Base-by-base conservation (phyloP, 2,797 vertebrate genomes). In the Melanotaenia maccullochi region DNA sequence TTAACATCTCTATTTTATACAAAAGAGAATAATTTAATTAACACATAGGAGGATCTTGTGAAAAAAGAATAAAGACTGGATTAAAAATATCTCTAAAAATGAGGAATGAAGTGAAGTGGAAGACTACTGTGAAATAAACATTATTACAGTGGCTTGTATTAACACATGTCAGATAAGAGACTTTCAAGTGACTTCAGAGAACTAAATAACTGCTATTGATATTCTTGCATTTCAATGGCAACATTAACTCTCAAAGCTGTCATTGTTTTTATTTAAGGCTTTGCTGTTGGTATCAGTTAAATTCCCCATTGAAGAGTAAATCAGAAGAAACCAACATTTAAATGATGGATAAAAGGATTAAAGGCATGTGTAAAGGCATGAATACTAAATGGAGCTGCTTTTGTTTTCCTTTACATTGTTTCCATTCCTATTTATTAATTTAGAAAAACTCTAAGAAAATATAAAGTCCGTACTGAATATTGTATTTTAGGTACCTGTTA, bases 251-350 rank as follows among this genome's bases (percentile, higher is more conserved):
- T 94, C 88, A 93, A 93, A 94, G 93, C 91, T 93, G 89, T 91
- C 89, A 93, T 95, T 95, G 94, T 95, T 94, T 95, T 90, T 92
- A 89, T 89, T 90, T 92, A 94, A 91, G 91, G 81, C 60, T 85
- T 91, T 87, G 76, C 81, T 90, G 86, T 78, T 84, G 82, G 56
- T 90, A 91, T 92, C 87, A 89, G 84, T 91, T 89, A 88, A 91
- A 90, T 85, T 92, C 89, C 74, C 84, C 82, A 92, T 93, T 93
- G 91, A 94, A 85, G 89, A 91, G 92, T 88, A 92, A 94, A 94
- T 94, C 87, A 92, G 88, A 93, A 92, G 87, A 86, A 88, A 91
- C 80, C 78, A 90, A 90, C 85, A 92, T 93, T 89, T 86, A 89
- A 92, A 93, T 91, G 85, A 88, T 80, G 83, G 84, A 89, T 89